These are phyloP conservation scores for Dyspetes luteomarginatus DNA, from an alignment of 2,888 invertebrate species.

Conservation along the genomic window DNA sequence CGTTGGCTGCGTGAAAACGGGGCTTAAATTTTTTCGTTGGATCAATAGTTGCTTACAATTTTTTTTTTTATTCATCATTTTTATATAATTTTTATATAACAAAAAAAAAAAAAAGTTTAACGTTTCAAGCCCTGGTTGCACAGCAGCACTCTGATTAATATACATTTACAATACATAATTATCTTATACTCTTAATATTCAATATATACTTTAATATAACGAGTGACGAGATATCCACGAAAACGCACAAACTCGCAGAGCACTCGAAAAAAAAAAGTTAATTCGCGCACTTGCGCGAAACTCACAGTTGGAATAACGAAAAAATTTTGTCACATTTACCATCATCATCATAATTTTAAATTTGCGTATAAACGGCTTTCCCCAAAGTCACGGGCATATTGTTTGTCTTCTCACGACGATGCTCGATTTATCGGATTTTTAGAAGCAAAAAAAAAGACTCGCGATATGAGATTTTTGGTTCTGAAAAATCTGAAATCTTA, in stretches of 20 bases:
- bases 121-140: slow-evolving; percentile 44
- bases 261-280: slow-evolving; percentile 36
- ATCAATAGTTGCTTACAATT: too few relatives aligned
- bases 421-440: slow-evolving; percentile 1
- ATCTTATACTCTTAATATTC: background rate
- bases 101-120: slow-evolving; percentile 1
- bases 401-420: slow-evolving; percentile 2
- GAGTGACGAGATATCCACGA: slow-evolving; percentile 25
- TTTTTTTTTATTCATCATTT: background rate
- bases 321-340: background rate
- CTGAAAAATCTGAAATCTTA: slow-evolving; percentile 34
- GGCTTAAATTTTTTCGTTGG: slow-evolving; percentile 22
- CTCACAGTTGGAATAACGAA: slow-evolving; percentile 28
- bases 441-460: slow-evolving; percentile 4
- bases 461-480: slow-evolving; percentile 1
- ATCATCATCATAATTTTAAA: background rate
- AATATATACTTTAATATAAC: slow-evolving; percentile 24
- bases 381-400: background rate
- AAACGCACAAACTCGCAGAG: slow-evolving; percentile 3
- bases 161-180: slow-evolving; percentile 24
- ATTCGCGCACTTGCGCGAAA: slow-evolving; percentile 30
- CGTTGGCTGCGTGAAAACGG: slow-evolving; percentile 55
- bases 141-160: slow-evolving; percentile 53
- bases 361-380: slow-evolving; percentile 3
- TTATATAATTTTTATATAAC: background rate